These are phyloP conservation scores for Clarias macrocephalus DNA, from an alignment of 2,113 vertebrate species.

Conservation along the genomic window DNA sequence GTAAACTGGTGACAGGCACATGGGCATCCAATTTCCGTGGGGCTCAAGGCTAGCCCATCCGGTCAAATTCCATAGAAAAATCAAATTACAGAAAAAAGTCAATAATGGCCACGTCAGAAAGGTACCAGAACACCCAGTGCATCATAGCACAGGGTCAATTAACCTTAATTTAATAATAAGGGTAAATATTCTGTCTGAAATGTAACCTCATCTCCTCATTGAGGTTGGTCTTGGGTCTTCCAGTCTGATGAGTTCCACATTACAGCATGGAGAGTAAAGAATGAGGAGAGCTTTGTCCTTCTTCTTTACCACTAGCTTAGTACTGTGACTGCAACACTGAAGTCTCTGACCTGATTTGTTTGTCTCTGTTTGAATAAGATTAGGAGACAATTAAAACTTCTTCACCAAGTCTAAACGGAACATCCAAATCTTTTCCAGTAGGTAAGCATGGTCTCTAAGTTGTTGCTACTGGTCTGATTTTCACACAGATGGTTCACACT, in stretches of 20 bases:
- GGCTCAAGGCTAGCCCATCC: too few relatives aligned
- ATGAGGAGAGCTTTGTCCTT: not conserved
- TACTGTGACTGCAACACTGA: not conserved
- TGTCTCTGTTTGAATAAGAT: not conserved
- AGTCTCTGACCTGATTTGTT: not conserved
- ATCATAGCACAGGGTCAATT: too few relatives aligned
- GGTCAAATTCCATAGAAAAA: too few relatives aligned
- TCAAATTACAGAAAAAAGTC: too few relatives aligned
- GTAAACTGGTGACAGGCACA: too few relatives aligned
- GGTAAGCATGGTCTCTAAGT: not conserved
- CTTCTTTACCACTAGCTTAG: not conserved
- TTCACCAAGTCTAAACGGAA: not conserved
- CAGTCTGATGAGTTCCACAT: not conserved
- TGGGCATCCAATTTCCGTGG: too few relatives aligned
- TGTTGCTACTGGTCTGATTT: not conserved
- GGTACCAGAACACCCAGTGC: too few relatives aligned
- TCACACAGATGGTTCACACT: not conserved
- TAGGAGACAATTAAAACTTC: not conserved
- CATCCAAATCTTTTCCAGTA: not conserved
- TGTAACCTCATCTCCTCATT: not conserved
- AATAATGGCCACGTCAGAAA: too few relatives aligned
- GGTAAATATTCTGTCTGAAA: not conserved
- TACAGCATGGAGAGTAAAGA: not conserved
- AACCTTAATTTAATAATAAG: not conserved
- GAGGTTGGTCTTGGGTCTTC: not conserved